phyloP scores from a whole-genome alignment of 2,888 invertebrate genomes.

The Chrysopilus asiliformis region DNA sequence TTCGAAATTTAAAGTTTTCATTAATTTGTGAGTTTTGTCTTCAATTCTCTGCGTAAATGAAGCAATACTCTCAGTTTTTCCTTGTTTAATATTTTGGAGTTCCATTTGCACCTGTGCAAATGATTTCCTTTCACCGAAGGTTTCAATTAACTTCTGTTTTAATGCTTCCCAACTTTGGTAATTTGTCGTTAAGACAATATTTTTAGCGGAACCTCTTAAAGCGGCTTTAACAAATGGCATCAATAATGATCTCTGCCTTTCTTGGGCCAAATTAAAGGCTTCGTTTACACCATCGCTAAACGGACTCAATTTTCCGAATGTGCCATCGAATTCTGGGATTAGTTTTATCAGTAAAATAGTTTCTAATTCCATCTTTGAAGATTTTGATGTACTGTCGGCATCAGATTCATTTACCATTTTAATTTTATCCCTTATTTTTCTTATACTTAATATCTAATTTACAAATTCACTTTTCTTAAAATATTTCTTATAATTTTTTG shows the following conservation, averaged over 20 bases:
- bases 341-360: neutral
- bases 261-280: neutral
- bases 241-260: neutral
- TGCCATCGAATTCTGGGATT: slow-evolving; percentile 2
- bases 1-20: slow-evolving; percentile 1
- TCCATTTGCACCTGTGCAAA: slow-evolving; percentile 2
- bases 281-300: neutral
- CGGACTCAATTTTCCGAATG: neutral
- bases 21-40: neutral
- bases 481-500: no score
- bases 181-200: slow-evolving; percentile 1
- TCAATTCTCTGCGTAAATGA: slow-evolving; percentile 1
- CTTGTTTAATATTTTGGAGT: neutral
- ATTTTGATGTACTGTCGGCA: no score
- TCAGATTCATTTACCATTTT: no score
- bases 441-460: no score
- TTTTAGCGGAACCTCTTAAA: slow-evolving; percentile 3
- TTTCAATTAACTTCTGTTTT: slow-evolving; percentile 1
- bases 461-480: no score
- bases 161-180: slow-evolving; percentile 2
- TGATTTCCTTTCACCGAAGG: neutral
- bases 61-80: slow-evolving; percentile 1
- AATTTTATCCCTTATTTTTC: no score
- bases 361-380: neutral
- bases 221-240: slow-evolving; percentile 1